Percentiles rank a stretch among this genome's conserved stretches.
Conservation (phyloP, 2,797 vertebrate species). For the Mormyrops attenuatus region DNA sequence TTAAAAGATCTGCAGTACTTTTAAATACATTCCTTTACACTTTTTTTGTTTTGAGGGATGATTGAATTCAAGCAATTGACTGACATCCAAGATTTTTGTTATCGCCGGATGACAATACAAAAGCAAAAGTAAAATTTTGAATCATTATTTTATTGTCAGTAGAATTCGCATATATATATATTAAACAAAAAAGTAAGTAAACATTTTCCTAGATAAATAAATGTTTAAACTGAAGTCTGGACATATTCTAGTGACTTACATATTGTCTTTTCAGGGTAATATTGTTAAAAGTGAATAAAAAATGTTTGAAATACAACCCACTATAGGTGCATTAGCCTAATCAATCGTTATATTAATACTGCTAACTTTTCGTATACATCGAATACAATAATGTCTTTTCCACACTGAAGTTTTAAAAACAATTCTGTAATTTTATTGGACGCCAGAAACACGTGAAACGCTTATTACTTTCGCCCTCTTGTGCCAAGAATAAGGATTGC, state of each 20-base stretch:
- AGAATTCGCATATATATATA: neutral
- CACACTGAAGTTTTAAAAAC: neutral
- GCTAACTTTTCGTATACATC: neutral
- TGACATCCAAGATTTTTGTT: neutral
- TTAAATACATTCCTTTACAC: neutral
- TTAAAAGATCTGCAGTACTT: neutral
- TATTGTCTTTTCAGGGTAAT: neutral
- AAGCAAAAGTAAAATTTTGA: neutral
- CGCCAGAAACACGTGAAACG: neutral
- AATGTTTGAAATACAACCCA: neutral
- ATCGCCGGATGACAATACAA: neutral
- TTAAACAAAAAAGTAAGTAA: neutral
- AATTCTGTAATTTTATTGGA: neutral
- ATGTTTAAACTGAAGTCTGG: neutral
- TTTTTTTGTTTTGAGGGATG: neutral
- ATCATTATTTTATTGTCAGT: neutral
- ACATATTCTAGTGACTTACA: neutral
- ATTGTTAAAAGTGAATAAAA: neutral
- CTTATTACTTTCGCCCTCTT: neutral
- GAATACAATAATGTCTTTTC: neutral
- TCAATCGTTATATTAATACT: neutral
- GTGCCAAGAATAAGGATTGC: neutral
- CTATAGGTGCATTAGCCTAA: neutral
- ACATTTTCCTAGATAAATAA: neutral
- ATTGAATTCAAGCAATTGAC: neutral